phyloP scores from a whole-genome alignment of 2,797 vertebrate genomes.

The Spea hammondii region DNA sequence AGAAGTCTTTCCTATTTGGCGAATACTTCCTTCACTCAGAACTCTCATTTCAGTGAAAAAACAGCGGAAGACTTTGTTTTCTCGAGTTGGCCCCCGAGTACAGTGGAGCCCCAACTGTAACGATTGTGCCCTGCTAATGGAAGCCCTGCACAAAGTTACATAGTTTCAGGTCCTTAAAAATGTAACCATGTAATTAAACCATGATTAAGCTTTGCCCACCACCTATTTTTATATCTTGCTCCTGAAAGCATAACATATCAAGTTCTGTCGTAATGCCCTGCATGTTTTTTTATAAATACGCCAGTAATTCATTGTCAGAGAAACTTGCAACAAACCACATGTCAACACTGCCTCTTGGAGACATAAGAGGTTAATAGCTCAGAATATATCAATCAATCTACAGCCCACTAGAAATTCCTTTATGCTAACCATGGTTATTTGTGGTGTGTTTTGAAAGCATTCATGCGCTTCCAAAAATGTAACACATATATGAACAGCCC shows the following conservation, averaged over 20 bases:
- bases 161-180: background rate
- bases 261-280: background rate
- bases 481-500: slow-evolving; percentile 41
- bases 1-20: too few relatives aligned
- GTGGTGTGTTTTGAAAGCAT: slow-evolving; percentile 48
- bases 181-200: background rate
- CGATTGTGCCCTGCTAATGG: too few relatives aligned
- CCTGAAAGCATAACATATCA: background rate
- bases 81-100: too few relatives aligned
- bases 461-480: slow-evolving; percentile 50
- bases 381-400: slow-evolving; percentile 35
- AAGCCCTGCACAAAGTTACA: too few relatives aligned
- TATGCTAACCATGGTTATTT: slow-evolving; percentile 27
- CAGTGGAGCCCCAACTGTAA: too few relatives aligned
- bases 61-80: too few relatives aligned
- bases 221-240: background rate
- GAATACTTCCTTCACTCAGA: too few relatives aligned
- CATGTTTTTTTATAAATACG: background rate
- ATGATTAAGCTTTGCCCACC: background rate
- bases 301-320: background rate
- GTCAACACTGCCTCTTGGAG: background rate
- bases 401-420: slow-evolving; percentile 30
- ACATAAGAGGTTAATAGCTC: slow-evolving; percentile 33
- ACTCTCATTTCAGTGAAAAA: too few relatives aligned
- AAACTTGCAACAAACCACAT: background rate